Evolutionary conservation across 2,113 vertebrate species (phyloP), one percentile per base, ranked within the genome.

Genomic region (Chascanopsetta lugubris): DNA sequence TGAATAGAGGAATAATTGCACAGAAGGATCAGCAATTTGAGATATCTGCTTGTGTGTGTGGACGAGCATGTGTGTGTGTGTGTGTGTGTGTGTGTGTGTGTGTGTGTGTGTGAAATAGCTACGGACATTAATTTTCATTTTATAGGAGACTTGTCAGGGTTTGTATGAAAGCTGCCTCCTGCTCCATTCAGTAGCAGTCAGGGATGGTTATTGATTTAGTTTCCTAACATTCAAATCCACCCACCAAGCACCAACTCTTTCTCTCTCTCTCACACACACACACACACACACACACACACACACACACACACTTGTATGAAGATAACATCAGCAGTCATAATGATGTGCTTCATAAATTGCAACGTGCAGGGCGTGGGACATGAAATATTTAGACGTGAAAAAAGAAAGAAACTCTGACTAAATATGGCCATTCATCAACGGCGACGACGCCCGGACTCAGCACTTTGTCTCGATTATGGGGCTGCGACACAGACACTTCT

Each of bases 331-430:
- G 45, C 50, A 80, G 62, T 66, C 54, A 50, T 42, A 71, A 84
- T 77, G 79, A 82, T 43, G 26, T 34, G 65, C 59, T 69, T 46
- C 65, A 81, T 86, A 69, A 85, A 79, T 62, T 61, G 66, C 1
- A 69, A 68, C 58, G 60, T 61, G 54, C 4, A 38, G 45, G 54
- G 24, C 0, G 38, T 53, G 13, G 22, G 61, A 72, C 60, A 79
- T 79, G 67, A 86, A 80, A 79, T 68, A 67, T 77, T 77, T 67
- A 73, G 65, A 74, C 26, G 26, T 66, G 65, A 63, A 67, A 75
- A 67, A 69, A 69, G 32, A 67, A 72, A 62, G 60, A 62, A 38
- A 54, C 76, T 67, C 43, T 47, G 81, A 69, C 55, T 78, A 68
- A 85, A 79, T 72, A 43, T 17, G 8, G 61, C 32, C 2, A 75